Evolutionary conservation across 2,113 vertebrate genomes (phyloP).

Genomic region (Loxodonta africana): DNA sequence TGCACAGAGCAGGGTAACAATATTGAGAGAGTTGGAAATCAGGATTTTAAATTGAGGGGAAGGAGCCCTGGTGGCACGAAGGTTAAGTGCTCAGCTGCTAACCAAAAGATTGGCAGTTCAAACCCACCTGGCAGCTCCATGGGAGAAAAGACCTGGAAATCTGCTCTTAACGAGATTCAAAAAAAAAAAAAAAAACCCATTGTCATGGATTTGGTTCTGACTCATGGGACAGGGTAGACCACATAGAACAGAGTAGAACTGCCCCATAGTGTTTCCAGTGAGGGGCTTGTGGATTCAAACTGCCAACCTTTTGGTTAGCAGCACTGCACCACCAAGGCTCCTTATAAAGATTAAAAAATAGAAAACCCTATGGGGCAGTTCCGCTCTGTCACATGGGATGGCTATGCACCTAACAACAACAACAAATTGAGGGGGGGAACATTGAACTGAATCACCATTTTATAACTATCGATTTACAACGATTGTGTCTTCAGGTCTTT

Average conservation of each 20-base stretch:
- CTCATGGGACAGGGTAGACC: too few relatives aligned
- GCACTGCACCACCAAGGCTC: too few relatives aligned
- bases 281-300: too few relatives aligned
- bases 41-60: not conserved
- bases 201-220: too few relatives aligned
- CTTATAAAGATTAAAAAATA: not conserved
- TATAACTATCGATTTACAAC: too few relatives aligned
- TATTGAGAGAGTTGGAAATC: not conserved
- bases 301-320: too few relatives aligned
- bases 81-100: not conserved
- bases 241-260: too few relatives aligned
- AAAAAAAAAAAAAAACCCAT: too few relatives aligned
- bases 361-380: not conserved
- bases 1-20: not conserved
- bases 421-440: not conserved
- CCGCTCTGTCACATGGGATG: not conserved
- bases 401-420: not conserved
- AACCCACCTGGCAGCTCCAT: not conserved
- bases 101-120: not conserved
- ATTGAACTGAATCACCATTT: not conserved
- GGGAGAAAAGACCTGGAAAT: not conserved
- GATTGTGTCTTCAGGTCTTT: not conserved
- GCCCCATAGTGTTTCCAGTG: too few relatives aligned
- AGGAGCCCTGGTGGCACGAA: not conserved
- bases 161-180: not conserved